Percentiles rank a stretch among this genome's conserved stretches.
Evolutionary conservation across 2,888 invertebrate genomes (phyloP).

Genomic region (Heteromurus nitidus): DNA sequence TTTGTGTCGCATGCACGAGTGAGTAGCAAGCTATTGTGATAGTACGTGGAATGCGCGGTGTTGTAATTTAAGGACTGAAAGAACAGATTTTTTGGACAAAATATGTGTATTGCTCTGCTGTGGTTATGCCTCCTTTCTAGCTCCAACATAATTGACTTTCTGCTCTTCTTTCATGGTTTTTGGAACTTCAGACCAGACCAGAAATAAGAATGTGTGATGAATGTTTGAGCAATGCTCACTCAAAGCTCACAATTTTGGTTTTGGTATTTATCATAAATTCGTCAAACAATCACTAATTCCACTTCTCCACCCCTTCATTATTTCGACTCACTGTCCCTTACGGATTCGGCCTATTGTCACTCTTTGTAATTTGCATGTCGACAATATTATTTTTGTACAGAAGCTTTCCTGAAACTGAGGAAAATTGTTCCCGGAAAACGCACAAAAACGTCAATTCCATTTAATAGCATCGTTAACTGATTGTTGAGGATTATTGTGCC

Average conservation of each 20-base stretch:
- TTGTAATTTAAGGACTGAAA: too few relatives aligned
- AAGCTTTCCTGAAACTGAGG: not conserved
- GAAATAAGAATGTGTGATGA: not conserved
- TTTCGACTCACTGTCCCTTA: too few relatives aligned
- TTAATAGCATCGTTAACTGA: too few relatives aligned
- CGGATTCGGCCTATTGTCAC: not conserved
- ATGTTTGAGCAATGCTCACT: not conserved
- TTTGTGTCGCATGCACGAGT: constrained; percentile 44
- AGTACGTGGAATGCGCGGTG: not conserved
- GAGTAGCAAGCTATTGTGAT: not conserved
- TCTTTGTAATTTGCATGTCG: not conserved
- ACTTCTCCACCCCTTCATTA: not conserved
- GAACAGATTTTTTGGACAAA: not conserved
- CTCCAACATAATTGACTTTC: not conserved
- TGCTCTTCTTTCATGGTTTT: too few relatives aligned
- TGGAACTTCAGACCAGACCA: not conserved
- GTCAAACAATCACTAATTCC: not conserved
- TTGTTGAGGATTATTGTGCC: too few relatives aligned
- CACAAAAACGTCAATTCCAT: not conserved
- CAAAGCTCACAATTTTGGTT: not conserved
- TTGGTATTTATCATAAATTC: not conserved
- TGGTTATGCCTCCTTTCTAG: not conserved
- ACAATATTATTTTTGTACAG: not conserved
- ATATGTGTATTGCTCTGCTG: not conserved
- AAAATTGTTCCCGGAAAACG: not conserved